These are phyloP conservation scores for Scrobipalpa atriplicella DNA, from an alignment of 2,888 invertebrate species.

Conservation along the genomic window DNA sequence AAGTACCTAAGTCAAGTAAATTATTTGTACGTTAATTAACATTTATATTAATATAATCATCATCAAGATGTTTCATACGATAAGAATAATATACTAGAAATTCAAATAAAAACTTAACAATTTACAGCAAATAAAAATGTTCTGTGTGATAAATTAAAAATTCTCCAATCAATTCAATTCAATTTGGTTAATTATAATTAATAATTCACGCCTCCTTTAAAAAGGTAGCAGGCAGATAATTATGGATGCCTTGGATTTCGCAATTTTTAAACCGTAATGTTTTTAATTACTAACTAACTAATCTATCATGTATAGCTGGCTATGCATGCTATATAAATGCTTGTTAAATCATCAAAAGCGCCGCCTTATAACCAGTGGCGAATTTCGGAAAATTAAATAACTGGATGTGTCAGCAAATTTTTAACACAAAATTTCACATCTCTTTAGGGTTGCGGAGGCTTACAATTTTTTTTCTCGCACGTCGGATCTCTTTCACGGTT, in stretches of 20 bases:
- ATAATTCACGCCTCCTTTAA: constrained; percentile 9
- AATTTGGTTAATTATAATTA: neutral
- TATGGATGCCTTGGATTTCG: neutral
- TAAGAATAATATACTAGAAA: too few species aligned
- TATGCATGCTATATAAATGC: neutral
- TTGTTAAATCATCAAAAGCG: constrained; percentile 1
- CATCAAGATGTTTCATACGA: too few species aligned
- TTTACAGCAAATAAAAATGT: too few species aligned
- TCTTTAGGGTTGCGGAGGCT: constrained; percentile 23
- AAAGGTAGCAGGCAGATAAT: neutral
- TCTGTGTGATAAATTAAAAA: too few species aligned
- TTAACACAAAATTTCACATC: constrained; percentile 27
- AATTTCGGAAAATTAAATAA: constrained; percentile 41
- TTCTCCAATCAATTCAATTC: neutral
- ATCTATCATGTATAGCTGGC: neutral
- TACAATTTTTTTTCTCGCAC: constrained; percentile 39
- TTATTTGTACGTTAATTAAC: neutral
- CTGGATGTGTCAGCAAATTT: constrained; percentile 43
- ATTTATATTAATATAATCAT: too few species aligned
- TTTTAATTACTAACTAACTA: constrained; percentile 12
- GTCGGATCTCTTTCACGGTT: constrained; percentile 50
- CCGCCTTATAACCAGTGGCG: constrained; percentile 28
- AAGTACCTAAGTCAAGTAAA: neutral
- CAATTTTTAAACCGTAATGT: neutral
- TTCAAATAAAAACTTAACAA: too few species aligned